Conservation (phyloP, 2,888 invertebrate genomes). For the Leistus spinibarbis region DNA sequence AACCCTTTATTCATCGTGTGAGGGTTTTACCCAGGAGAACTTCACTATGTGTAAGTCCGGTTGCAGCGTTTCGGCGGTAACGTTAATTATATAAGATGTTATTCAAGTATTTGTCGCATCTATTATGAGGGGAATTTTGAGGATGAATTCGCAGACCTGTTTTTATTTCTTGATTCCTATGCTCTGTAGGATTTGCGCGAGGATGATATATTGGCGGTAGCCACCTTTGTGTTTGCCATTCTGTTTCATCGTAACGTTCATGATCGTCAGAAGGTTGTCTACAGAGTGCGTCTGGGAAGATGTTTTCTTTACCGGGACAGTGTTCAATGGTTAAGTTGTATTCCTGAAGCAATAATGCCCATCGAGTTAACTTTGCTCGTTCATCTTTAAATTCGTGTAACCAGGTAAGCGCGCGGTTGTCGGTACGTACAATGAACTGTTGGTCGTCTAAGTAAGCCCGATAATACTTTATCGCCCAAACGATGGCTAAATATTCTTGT, state of each 20-base stretch:
- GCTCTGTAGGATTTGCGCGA: too few species aligned
- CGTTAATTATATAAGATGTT: too few species aligned
- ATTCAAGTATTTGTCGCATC: neutral
- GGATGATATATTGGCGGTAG: too few species aligned
- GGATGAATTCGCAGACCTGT: neutral
- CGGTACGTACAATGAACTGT: neutral
- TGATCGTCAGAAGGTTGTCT: too few species aligned
- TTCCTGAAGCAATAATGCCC: neutral
- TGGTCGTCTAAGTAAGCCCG: neutral
- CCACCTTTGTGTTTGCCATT: too few species aligned
- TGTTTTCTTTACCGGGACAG: too few species aligned
- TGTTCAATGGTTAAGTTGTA: neutral
- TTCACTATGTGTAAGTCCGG: too few species aligned
- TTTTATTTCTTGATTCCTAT: neutral
- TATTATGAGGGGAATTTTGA: neutral
- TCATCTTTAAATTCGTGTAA: neutral
- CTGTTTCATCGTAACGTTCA: too few species aligned
- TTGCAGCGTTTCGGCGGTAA: too few species aligned
- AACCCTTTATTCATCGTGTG: too few species aligned
- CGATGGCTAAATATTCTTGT: neutral
- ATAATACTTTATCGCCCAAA: neutral
- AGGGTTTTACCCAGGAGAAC: too few species aligned
- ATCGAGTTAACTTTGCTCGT: neutral
- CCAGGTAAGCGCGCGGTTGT: neutral
- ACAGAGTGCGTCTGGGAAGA: too few species aligned